phyloP scores from a whole-genome alignment of 2,888 invertebrate species.

The Tiliacea citrago region DNA sequence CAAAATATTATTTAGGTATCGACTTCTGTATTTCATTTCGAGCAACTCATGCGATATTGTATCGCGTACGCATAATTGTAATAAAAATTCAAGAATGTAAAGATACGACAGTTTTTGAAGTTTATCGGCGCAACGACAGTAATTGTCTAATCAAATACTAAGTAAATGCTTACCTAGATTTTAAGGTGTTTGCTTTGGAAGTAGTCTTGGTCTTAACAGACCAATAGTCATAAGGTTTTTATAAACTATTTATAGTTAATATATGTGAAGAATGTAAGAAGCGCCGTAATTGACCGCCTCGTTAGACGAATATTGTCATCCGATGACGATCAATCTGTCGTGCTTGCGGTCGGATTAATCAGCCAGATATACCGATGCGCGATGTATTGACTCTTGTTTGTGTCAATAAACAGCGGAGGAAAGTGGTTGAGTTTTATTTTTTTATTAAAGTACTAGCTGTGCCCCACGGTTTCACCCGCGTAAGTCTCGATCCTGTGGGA shows the following conservation, averaged over 20 bases:
- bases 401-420: constrained; percentile 47
- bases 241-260: constrained; percentile 16
- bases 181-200: not conserved
- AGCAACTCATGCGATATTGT: constrained; percentile 4
- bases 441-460: not conserved
- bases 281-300: constrained; percentile 51
- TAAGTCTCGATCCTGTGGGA: too few species aligned
- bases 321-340: constrained; percentile 51
- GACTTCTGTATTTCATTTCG: constrained; percentile 1
- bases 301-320: constrained; percentile 60
- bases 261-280: constrained; percentile 37
- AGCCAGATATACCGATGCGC: constrained; percentile 53
- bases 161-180: not conserved
- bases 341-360: constrained; percentile 55
- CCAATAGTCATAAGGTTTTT: constrained; percentile 11
- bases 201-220: constrained; percentile 5
- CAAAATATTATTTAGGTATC: not conserved
- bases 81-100: constrained; percentile 24
- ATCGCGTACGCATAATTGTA: constrained; percentile 11
- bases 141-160: not conserved
- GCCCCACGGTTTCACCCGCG: too few species aligned
- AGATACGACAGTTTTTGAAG: constrained; percentile 22
- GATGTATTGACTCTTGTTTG: constrained; percentile 59
- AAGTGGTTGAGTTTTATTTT: constrained; percentile 16
- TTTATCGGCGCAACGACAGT: not conserved